Evolutionary conservation across 2,113 vertebrate species (phyloP), one percentile per base, ranked within the genome.

Genomic region (Rhineura floridana): DNA sequence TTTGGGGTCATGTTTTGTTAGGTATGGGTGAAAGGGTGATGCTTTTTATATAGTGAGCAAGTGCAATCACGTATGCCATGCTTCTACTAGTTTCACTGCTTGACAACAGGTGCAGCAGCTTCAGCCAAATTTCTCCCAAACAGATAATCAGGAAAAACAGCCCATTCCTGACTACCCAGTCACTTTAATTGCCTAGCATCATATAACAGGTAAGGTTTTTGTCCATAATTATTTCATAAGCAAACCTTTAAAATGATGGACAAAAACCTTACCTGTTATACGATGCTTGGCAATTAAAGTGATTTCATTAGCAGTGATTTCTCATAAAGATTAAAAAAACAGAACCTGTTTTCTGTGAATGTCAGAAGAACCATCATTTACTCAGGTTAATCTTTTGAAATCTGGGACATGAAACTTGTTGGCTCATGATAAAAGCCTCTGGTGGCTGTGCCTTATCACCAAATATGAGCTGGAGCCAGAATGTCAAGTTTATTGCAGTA

Each of bases 21-120:
- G 15, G 36, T 79, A 36, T 46, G 69, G 39, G 30, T 88, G 55
- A 65, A 76, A 81, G 65, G 42, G 9, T 44, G n/a, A 42, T 21
- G 39, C 11, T 50, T 86, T 59, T 39, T 0, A 0, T 75, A 55
- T 72, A 82, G 75, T 0, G 0, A 91, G 75, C 36, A 44, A 0
- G 0, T 50, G 69, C 0, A 0, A 42, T 42, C 2, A 0, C 55
- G 19, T 0, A 0, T 10, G 63, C 33, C 75, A 6, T 0, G 17
- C 84, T 86, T 79, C 0, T 72, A 48, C 87, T 52, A 52, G 19
- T 89, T 76, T 78, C 25, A 33, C 28, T 50, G 62, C 85, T 0
- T 0, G 0, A n/a, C 11, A 30, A 42, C 1, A 59, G 59, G n/a
- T 91, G 69, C 59, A 79, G 25, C 17, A 81, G 65, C 44, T 33